Evolutionary conservation across 1,140 invertebrate genomes (phyloP).

Genomic region (Cryptotermes secundus): DNA sequence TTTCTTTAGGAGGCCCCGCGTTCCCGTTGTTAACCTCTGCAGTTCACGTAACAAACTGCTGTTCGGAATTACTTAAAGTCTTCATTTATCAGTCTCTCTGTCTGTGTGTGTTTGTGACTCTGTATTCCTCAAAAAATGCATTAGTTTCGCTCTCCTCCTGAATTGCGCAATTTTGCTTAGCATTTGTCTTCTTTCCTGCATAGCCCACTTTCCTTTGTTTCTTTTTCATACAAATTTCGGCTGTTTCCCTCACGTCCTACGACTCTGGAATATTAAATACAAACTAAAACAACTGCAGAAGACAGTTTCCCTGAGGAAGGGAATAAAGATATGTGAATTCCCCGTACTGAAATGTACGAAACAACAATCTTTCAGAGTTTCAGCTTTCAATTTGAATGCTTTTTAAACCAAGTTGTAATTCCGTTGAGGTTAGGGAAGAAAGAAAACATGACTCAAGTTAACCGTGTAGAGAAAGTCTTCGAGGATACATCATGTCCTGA

Average conservation of each 20-base stretch:
- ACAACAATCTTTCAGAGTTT: background rate
- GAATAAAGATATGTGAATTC: background rate
- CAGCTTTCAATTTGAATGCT: background rate
- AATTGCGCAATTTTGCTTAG: background rate
- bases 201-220: background rate
- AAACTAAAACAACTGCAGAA: background rate
- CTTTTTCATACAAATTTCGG: background rate
- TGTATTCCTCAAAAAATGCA: background rate
- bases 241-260: background rate
- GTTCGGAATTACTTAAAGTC: background rate
- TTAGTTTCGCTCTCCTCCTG: background rate
- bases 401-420: background rate
- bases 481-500: too few species aligned
- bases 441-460: too few species aligned
- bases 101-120: background rate
- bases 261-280: background rate
- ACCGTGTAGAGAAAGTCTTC: too few species aligned
- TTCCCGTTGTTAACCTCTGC: background rate
- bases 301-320: background rate
- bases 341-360: background rate
- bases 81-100: background rate
- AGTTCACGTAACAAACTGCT: background rate
- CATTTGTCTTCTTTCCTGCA: background rate
- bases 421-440: background rate
- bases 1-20: background rate